Evolutionary conservation across 2,888 invertebrate species (phyloP).

Genomic region (Argyra leucocephala): DNA sequence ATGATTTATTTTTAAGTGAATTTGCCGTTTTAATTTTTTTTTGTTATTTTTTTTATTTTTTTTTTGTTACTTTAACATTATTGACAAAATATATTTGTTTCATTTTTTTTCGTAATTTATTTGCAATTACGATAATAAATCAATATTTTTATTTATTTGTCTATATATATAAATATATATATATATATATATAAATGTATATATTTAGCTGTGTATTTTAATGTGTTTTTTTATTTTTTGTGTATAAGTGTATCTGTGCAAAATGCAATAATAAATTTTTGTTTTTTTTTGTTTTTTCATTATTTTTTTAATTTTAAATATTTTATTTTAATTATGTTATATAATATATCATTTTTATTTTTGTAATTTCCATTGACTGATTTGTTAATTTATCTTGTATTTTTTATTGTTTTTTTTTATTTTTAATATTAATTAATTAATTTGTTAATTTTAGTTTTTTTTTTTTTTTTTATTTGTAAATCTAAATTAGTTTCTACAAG

Average conservation of each 20-base stretch:
- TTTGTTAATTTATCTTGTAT: not conserved
- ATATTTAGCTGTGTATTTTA: conserved; percentile 1
- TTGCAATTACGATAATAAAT: too few relatives aligned
- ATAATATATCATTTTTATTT: not conserved
- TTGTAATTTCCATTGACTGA: not conserved
- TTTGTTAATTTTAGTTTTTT: too few relatives aligned
- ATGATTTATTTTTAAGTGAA: not conserved
- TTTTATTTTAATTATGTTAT: conserved; percentile 1
- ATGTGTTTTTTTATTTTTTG: conserved; percentile 1
- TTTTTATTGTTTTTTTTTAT: not conserved
- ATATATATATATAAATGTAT: too few relatives aligned
- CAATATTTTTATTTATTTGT: not conserved
- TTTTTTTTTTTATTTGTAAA: too few relatives aligned
- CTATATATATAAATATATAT: too few relatives aligned
- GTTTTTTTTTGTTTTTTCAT: not conserved
- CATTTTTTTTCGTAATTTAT: not conserved
- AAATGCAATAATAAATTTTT: conserved; percentile 5
- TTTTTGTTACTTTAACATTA: conserved; percentile 8
- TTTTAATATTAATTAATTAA: too few relatives aligned
- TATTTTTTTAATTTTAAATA: not conserved
- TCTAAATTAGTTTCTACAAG: not conserved
- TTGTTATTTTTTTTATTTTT: not conserved
- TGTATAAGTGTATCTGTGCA: not conserved
- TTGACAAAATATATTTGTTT: conserved; percentile 10
- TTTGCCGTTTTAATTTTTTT: not conserved